These are phyloP conservation scores for Cosmopolites sordidus DNA, from an alignment of 2,888 invertebrate genomes.

Conservation along the genomic window DNA sequence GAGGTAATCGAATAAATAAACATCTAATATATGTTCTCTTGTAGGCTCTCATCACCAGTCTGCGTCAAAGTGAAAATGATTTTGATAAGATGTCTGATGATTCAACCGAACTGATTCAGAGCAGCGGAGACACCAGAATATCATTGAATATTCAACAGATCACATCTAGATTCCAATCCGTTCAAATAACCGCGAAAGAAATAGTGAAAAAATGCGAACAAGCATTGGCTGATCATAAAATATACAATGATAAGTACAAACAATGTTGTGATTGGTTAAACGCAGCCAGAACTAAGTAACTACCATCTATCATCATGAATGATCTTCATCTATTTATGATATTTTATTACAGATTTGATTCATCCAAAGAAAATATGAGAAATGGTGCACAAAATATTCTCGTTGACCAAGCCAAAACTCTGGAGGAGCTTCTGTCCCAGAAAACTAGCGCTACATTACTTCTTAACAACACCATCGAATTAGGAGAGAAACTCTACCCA, in stretches of 20 bases:
- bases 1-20: neutral
- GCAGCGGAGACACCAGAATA: slow-evolving; percentile 80
- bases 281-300: slow-evolving; percentile 66
- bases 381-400: slow-evolving; percentile 66
- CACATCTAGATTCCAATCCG: slow-evolving; percentile 83
- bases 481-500: slow-evolving; percentile 82
- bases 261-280: slow-evolving; percentile 79
- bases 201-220: slow-evolving; percentile 89
- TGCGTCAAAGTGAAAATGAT: slow-evolving; percentile 80
- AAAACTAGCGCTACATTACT: slow-evolving; percentile 70
- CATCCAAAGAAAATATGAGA: slow-evolving; percentile 60
- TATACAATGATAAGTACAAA: slow-evolving; percentile 77
- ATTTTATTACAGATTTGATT: slow-evolving; percentile 56
- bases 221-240: slow-evolving; percentile 74
- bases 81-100: slow-evolving; percentile 84
- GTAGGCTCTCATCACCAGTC: slow-evolving; percentile 70
- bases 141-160: slow-evolving; percentile 87
- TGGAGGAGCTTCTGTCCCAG: slow-evolving; percentile 71
- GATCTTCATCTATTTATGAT: neutral
- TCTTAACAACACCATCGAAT: slow-evolving; percentile 78
- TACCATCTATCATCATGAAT: neutral
- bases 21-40: slow-evolving; percentile 28
- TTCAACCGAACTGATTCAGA: slow-evolving; percentile 78
- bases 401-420: slow-evolving; percentile 61
- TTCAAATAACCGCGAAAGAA: slow-evolving; percentile 84